phyloP scores from a whole-genome alignment of 2,797 vertebrate species.

The Anas flavirostris region DNA sequence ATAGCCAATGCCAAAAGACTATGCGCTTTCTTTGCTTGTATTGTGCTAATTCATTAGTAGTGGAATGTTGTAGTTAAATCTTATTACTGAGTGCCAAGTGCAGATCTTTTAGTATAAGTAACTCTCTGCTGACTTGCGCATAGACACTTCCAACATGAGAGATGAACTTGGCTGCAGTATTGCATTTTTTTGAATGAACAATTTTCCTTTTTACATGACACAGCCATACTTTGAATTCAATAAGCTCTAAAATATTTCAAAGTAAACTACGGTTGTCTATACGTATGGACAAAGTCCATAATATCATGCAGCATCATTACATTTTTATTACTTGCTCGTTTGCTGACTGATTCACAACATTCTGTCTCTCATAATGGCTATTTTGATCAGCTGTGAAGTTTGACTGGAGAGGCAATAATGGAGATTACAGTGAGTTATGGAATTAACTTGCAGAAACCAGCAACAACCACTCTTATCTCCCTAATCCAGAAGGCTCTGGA shows the following conservation, averaged over 20 bases:
- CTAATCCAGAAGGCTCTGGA: background rate
- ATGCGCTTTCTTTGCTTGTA: background rate
- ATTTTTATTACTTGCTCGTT: constrained; percentile 27
- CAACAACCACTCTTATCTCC: background rate
- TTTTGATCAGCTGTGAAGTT: constrained; percentile 11
- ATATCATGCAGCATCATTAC: background rate
- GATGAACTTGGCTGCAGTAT: constrained; percentile 12
- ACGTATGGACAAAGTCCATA: background rate
- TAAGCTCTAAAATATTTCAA: constrained; percentile 37
- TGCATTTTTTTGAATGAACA: background rate
- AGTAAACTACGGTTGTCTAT: constrained; percentile 5
- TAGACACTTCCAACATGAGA: background rate
- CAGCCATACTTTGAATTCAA: background rate
- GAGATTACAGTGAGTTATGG: background rate
- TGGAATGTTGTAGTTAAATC: background rate
- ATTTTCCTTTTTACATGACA: constrained; percentile 3
- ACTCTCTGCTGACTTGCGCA: constrained; percentile 3
- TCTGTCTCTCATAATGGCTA: constrained; percentile 19
- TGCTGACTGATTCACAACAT: constrained; percentile 16
- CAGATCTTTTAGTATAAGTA: constrained; percentile 12
- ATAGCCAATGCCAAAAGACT: constrained; percentile 1
- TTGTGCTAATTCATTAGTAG: constrained; percentile 8
- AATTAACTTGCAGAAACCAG: background rate
- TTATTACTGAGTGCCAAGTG: constrained; percentile 17
- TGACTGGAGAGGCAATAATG: background rate